These are phyloP conservation scores for Cyanistes caeruleus DNA, from an alignment of 2,113 vertebrate species.

Conservation along the genomic window DNA sequence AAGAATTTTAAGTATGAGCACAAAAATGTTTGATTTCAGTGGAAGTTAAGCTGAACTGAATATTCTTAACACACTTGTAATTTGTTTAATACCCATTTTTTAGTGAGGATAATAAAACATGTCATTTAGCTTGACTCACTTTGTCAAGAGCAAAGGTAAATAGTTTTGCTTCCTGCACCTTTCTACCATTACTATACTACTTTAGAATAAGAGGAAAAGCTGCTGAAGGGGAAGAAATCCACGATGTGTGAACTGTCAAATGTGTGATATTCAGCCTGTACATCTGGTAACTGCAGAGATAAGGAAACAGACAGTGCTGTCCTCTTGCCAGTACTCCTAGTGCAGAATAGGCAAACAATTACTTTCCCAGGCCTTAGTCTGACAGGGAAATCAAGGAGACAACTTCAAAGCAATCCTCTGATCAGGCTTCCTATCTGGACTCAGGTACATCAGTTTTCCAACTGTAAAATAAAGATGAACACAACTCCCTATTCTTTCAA, in stretches of 20 bases:
- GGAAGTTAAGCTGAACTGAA: neutral
- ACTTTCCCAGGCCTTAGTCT: neutral
- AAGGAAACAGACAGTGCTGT: fast-evolving
- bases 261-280: neutral
- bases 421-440: neutral
- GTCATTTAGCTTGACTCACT: neutral
- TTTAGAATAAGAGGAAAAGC: neutral
- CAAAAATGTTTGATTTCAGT: neutral
- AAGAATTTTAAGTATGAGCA: neutral
- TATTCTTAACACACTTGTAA: neutral
- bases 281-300: neutral
- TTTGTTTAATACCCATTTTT: neutral
- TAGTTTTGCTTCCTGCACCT: neutral
- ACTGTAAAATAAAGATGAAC: neutral
- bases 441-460: neutral
- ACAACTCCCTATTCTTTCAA: neutral
- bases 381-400: neutral
- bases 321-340: neutral
- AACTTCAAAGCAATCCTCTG: neutral
- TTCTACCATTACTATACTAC: neutral
- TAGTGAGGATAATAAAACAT: neutral
- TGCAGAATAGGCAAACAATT: neutral
- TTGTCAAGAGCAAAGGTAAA: neutral
- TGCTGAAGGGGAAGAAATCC: neutral
- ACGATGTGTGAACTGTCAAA: neutral